Percentiles rank a stretch among this genome's conserved stretches.
These are phyloP conservation scores for Alsophila aescularia DNA, from an alignment of 2,888 invertebrate species.

Conservation along the genomic window DNA sequence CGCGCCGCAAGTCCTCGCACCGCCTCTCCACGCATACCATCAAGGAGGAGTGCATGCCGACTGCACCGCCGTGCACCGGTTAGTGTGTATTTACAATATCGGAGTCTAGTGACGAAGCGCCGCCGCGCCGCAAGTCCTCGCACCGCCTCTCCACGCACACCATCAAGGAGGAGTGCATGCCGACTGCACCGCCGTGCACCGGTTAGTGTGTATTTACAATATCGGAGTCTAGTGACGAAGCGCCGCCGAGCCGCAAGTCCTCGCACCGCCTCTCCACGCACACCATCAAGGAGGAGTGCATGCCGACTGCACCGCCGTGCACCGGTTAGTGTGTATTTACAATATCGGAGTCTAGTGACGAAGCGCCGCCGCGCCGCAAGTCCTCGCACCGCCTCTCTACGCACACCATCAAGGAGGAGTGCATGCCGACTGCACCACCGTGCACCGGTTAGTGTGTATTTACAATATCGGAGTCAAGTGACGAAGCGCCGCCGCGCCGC, in stretches of 20 bases:
- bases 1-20: slow-evolving; percentile 55
- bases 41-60: slow-evolving; percentile 54
- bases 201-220: slow-evolving; percentile 61
- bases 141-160: slow-evolving; percentile 49
- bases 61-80: slow-evolving; percentile 72
- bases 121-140: slow-evolving; percentile 56
- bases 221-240: slow-evolving; percentile 80
- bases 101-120: slow-evolving; percentile 77
- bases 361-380: slow-evolving; percentile 62
- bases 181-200: slow-evolving; percentile 68
- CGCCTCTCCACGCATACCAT: slow-evolving; percentile 47
- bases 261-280: slow-evolving; percentile 51
- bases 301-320: slow-evolving; percentile 68
- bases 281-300: slow-evolving; percentile 44
- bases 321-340: slow-evolving; percentile 58
- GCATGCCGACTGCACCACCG: slow-evolving; percentile 69
- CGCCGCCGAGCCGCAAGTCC: slow-evolving; percentile 58
- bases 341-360: slow-evolving; percentile 80
- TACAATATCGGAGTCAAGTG: too few species aligned
- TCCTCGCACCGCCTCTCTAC: slow-evolving; percentile 54
- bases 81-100: slow-evolving; percentile 61
- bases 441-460: slow-evolving; percentile 53
- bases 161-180: slow-evolving; percentile 51
- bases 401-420: slow-evolving; percentile 43
- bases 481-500: too few species aligned